phyloP scores from a whole-genome alignment of 2,113 vertebrate genomes.

The Terrapene triunguis region DNA sequence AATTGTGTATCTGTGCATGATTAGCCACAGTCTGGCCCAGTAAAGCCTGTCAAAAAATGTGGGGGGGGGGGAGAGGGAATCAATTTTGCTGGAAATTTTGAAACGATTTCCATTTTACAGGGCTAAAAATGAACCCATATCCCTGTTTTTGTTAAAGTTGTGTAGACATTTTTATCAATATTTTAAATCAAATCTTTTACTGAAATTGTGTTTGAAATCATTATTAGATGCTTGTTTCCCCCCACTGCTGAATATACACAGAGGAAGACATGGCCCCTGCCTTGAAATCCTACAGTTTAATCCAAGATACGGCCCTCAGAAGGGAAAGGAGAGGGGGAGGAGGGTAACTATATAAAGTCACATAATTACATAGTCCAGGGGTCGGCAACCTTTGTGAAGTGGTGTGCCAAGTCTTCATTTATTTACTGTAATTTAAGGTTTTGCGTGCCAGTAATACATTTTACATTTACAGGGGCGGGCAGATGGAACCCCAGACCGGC shows the following conservation, averaged over 20 bases:
- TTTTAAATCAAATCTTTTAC: neutral
- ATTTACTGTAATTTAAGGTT: too few relatives aligned
- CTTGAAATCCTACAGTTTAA: neutral
- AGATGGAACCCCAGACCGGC: too few relatives aligned
- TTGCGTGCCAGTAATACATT: too few relatives aligned
- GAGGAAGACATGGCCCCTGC: fast-evolving
- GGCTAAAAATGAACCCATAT: fast-evolving
- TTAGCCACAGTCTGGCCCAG: neutral
- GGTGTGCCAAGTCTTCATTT: too few relatives aligned
- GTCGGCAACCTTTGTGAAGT: too few relatives aligned
- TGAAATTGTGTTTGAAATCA: neutral
- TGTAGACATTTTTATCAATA: neutral
- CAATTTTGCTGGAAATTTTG: neutral
- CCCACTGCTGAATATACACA: neutral
- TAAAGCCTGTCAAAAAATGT: neutral
- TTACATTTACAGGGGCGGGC: too few relatives aligned
- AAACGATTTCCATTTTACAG: neutral
- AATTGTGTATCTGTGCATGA: neutral
- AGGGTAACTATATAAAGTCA: neutral
- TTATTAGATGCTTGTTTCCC: neutral
- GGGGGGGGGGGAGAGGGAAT: fast-evolving
- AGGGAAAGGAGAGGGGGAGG: neutral
- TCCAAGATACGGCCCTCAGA: neutral
- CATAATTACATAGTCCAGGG: neutral
- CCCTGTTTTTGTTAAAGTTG: neutral